Conservation (phyloP, 2,797 vertebrate species). For the Gadopsis bispinosus region DNA sequence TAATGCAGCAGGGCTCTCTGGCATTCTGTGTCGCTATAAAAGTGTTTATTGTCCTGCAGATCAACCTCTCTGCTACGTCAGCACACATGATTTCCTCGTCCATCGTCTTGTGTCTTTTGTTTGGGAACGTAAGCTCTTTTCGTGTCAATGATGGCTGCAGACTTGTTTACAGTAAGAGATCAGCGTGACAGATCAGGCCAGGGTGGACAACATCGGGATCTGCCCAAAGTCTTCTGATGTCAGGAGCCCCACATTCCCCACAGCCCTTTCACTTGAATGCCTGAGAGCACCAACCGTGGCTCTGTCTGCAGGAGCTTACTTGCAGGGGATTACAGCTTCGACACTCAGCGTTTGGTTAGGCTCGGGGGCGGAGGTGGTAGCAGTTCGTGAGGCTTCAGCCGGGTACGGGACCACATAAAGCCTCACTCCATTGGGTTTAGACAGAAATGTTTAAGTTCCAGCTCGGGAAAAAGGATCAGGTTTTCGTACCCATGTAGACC, state of each 20-base stretch:
- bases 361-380: background rate
- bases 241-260: slow-evolving; percentile 24
- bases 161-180: slow-evolving; percentile 36
- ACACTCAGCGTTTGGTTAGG: background rate
- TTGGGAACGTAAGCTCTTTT: too few species aligned
- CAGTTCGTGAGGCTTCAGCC: background rate
- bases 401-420: too few species aligned
- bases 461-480: background rate
- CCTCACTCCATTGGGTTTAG: too few species aligned
- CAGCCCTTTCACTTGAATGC: slow-evolving; percentile 21
- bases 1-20: too few species aligned
- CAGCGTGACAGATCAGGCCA: slow-evolving; percentile 35
- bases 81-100: too few species aligned
- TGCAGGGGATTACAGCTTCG: slow-evolving; percentile 11
- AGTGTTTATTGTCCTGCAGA: too few species aligned
- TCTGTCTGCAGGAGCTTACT: slow-evolving; percentile 24
- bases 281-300: slow-evolving; percentile 7
- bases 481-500: background rate
- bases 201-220: slow-evolving; percentile 31
- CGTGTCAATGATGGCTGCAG: too few species aligned
- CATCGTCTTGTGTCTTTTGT: too few species aligned
- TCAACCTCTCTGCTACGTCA: too few species aligned
- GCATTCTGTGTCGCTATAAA: too few species aligned
- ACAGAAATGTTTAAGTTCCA: background rate
- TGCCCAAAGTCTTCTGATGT: slow-evolving; percentile 26